These are phyloP conservation scores for Gymnothorax javanicus DNA, from an alignment of 2,797 vertebrate genomes.

Conservation along the genomic window DNA sequence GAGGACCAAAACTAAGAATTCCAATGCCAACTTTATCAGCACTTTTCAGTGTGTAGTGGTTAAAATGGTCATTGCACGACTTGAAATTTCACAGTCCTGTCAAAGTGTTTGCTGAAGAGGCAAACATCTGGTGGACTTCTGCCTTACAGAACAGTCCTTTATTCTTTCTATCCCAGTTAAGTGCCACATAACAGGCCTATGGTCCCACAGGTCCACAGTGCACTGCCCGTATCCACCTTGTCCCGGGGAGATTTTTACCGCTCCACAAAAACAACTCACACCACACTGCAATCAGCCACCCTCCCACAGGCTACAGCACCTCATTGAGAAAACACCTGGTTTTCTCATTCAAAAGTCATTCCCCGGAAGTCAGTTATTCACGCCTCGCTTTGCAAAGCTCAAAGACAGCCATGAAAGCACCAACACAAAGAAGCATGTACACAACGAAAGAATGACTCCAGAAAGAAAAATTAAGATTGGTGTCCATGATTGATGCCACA, in stretches of 20 bases:
- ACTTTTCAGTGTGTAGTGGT: conserved; percentile 61
- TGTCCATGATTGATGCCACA: conserved; percentile 40
- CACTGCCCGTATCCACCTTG: background rate
- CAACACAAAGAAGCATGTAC: background rate
- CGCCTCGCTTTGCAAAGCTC: background rate
- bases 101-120: conserved; percentile 23
- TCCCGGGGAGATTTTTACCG: background rate
- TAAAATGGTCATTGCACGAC: conserved; percentile 48
- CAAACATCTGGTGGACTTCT: conserved; percentile 39
- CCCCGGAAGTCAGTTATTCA: background rate
- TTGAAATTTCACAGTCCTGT: background rate
- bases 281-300: background rate
- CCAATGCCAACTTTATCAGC: conserved; percentile 66
- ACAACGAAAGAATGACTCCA: conserved; percentile 43
- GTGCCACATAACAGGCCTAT: background rate
- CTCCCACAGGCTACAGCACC: background rate
- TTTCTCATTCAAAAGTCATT: conserved; percentile 10
- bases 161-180: background rate
- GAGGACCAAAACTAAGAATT: conserved; percentile 70
- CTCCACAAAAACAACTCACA: background rate
- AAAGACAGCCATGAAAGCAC: background rate
- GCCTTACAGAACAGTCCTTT: background rate
- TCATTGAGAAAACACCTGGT: background rate
- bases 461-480: conserved; percentile 32
- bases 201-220: background rate